Percentiles rank a stretch among this genome's conserved stretches.
Evolutionary conservation across 2,113 vertebrate species (phyloP).

Genomic region (Elanoides forficatus): DNA sequence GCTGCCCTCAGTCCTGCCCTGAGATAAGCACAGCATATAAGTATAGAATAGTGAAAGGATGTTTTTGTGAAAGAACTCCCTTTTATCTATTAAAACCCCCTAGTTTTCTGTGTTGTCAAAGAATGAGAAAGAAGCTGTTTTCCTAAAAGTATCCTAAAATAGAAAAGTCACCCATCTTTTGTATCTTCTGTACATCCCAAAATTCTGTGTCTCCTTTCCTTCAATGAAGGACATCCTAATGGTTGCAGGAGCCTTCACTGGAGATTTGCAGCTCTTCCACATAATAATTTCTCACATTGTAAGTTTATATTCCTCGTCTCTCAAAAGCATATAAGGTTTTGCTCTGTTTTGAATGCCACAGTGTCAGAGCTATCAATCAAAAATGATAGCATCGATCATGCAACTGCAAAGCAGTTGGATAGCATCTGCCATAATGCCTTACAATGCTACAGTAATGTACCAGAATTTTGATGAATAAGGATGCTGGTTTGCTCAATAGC

Average conservation of each 20-base stretch:
- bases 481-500: background rate
- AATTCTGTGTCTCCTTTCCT: background rate
- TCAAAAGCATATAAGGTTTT: background rate
- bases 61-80: background rate
- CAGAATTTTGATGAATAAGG: constrained; percentile 53
- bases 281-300: background rate
- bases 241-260: background rate
- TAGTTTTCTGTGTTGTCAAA: background rate
- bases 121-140: background rate
- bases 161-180: background rate
- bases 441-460: background rate
- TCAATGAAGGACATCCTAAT: background rate
- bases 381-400: constrained; percentile 39
- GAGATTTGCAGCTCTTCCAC: background rate
- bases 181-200: background rate
- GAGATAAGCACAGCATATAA: background rate
- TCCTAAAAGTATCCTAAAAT: background rate
- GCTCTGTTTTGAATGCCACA: background rate
- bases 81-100: background rate
- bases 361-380: constrained; percentile 55
- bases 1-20: background rate
- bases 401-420: background rate
- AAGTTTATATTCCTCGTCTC: background rate
- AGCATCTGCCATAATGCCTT: constrained; percentile 45
- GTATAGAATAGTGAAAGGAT: background rate